Evolutionary conservation across 92 coral and sea anemone species (phyloP).

Genomic region (Actinernus sp.): DNA sequence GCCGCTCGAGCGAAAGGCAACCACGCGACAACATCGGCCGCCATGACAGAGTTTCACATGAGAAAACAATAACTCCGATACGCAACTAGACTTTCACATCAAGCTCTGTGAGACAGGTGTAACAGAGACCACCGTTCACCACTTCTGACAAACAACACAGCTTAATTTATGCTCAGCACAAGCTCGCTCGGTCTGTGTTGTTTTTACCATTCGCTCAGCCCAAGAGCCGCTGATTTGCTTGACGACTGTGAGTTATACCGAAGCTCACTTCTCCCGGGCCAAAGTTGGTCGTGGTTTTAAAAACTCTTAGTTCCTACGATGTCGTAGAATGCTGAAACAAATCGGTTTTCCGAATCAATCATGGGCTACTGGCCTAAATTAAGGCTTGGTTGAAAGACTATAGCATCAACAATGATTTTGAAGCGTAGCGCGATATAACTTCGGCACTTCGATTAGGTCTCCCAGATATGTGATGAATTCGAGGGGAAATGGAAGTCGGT

Average conservation of each 20-base stretch:
- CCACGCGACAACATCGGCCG: slow-evolving; percentile 99
- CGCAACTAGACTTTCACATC: slow-evolving; percentile 45
- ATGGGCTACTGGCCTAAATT: slow-evolving; percentile 59
- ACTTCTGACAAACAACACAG: slow-evolving; percentile 42
- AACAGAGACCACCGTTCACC: slow-evolving; percentile 15
- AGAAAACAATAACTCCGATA: slow-evolving; percentile 25
- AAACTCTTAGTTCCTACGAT: slow-evolving; percentile 11
- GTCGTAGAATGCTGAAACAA: slow-evolving; percentile 55
- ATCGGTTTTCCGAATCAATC: slow-evolving; percentile 80
- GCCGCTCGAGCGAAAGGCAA: slow-evolving; percentile 99
- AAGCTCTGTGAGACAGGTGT: slow-evolving; percentile 60
- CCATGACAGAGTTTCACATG: slow-evolving; percentile 68
- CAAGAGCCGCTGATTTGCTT: not conserved
- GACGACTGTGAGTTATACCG: slow-evolving; percentile 8
- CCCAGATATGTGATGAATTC: not conserved
- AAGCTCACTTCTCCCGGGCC: slow-evolving; percentile 10
- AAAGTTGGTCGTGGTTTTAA: slow-evolving; percentile 17
- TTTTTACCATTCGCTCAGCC: slow-evolving; percentile 35
- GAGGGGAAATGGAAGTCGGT: slow-evolving; percentile 1
- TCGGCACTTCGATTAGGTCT: not conserved
- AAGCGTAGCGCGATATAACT: not conserved
- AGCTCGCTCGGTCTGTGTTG: slow-evolving; percentile 24
- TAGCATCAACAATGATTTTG: slow-evolving; percentile 2
- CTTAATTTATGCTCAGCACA: slow-evolving; percentile 71
- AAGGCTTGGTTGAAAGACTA: slow-evolving; percentile 26